These are phyloP conservation scores for Acanthurus lineatus DNA, from an alignment of 2,797 vertebrate species.

Conservation along the genomic window DNA sequence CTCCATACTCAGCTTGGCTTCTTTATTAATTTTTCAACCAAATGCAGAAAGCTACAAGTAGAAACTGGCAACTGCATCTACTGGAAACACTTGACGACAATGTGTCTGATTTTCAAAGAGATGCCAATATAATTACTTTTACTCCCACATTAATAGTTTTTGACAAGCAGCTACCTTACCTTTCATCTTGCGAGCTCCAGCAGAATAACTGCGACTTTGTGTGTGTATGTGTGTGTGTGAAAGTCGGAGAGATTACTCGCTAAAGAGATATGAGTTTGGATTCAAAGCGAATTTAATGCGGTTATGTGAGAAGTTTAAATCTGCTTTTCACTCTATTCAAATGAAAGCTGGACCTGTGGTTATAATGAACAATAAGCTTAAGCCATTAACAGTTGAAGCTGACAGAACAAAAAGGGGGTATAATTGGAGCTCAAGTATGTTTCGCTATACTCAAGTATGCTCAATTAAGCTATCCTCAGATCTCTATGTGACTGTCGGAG, in stretches of 20 bases:
- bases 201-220: constrained; percentile 14
- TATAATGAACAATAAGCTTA: constrained; percentile 57
- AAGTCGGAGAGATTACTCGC: constrained; percentile 54
- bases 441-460: constrained; percentile 41
- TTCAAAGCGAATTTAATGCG: constrained; percentile 67
- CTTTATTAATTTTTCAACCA: constrained; percentile 45
- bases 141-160: constrained; percentile 61
- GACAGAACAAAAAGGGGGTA: constrained; percentile 61
- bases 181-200: constrained; percentile 63
- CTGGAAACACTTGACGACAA: constrained; percentile 49
- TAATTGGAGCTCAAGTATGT: constrained; percentile 54
- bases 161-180: constrained; percentile 68
- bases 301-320: constrained; percentile 56
- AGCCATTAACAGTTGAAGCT: constrained; percentile 57
- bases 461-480: constrained; percentile 66
- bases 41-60: constrained; percentile 39
- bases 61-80: constrained; percentile 43
- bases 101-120: constrained; percentile 69
- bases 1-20: constrained; percentile 9
- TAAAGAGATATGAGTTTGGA: constrained; percentile 39
- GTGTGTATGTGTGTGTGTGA: constrained; percentile 1
- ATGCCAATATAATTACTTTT: constrained; percentile 68
- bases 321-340: constrained; percentile 47
- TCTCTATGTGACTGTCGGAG: constrained; percentile 46
- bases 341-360: constrained; percentile 56